These are phyloP conservation scores for Trididemnum nubilum DNA, from an alignment of 23 tunicate species.

Conservation along the genomic window DNA sequence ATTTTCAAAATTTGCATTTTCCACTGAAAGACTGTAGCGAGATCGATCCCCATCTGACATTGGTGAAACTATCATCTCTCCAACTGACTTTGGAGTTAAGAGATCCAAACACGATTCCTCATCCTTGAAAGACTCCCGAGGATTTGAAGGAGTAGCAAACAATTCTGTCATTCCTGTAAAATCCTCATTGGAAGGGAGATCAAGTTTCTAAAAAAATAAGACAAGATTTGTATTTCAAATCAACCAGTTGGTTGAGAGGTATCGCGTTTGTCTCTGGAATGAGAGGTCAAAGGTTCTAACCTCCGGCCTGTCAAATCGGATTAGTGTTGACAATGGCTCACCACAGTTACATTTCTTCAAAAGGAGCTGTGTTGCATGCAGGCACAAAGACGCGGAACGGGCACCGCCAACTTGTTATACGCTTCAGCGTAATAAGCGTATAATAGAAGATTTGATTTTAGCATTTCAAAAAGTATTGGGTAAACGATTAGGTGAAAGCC, in stretches of 20 bases:
- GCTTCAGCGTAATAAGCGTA: too few relatives aligned
- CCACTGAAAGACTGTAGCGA: neutral
- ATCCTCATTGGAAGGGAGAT: conserved; percentile 54
- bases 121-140: neutral
- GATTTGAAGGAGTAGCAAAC: conserved; percentile 39
- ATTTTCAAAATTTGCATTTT: neutral
- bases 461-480: too few relatives aligned
- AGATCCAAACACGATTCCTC: conserved; percentile 13
- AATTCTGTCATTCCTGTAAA: conserved; percentile 43
- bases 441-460: too few relatives aligned
- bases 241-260: neutral
- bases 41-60: conserved; percentile 2
- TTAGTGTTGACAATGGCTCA: too few relatives aligned
- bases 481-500: too few relatives aligned
- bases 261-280: too few relatives aligned
- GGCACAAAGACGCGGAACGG: too few relatives aligned
- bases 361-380: too few relatives aligned
- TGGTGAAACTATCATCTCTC: conserved; percentile 54
- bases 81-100: conserved; percentile 38
- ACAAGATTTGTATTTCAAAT: too few relatives aligned
- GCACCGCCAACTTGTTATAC: too few relatives aligned
- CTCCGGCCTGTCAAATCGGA: neutral
- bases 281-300: too few relatives aligned
- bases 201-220: conserved; percentile 45
- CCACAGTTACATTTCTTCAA: too few relatives aligned